Base-by-base conservation (phyloP, 2,888 invertebrate genomes). In the Chloromyia formosa region DNA sequence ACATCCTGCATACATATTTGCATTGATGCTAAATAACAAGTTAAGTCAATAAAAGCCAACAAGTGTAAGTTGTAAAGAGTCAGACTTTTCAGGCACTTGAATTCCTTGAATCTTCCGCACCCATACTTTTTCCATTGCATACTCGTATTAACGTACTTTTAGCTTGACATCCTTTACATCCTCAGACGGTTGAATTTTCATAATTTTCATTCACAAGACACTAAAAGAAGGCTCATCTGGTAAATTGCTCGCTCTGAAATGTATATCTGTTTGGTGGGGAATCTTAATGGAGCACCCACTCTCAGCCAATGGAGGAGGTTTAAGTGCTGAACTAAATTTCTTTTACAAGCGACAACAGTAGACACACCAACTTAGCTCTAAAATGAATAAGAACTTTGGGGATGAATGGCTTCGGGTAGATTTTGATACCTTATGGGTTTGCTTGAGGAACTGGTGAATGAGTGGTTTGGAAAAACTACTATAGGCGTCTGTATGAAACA, bases 241-340 rank as follows among this genome's bases (percentile, higher is more conserved):
- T 23, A 54, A 53, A 69, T 69, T 69, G 49, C 69, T 69, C 54
- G 22, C 27, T 23, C 27, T 54, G 16, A 69, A 69, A 23, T 53
- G 20, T 69, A 69, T n/a, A n/a, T n/a, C n/a, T 69, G 27, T 35
- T 53, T 69, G 23, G 12, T 20, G 23, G 69, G 53, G 53, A 53
- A 69, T 69, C 69, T 53, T 69, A 69, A 69, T 69, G 69, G 69
- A 69, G 27, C 23, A 27, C n/a, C 61, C 23, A 61, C 61, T 22
- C 20, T 12, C 27, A 27, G 61, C 61, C 27, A 35, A 35, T 35
- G 27, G 4, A 5, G 27, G 61, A 12, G 5, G 61, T 10, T 61
- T 61, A 14, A 61, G 20, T 27, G 61, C 20, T 22, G 61, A 14
- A 27, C 27, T 56, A 22, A 56, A 56, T 49, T 49, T 49, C 16